phyloP scores from a whole-genome alignment of 2,113 vertebrate species.

The Lepisosteus oculatus region DNA sequence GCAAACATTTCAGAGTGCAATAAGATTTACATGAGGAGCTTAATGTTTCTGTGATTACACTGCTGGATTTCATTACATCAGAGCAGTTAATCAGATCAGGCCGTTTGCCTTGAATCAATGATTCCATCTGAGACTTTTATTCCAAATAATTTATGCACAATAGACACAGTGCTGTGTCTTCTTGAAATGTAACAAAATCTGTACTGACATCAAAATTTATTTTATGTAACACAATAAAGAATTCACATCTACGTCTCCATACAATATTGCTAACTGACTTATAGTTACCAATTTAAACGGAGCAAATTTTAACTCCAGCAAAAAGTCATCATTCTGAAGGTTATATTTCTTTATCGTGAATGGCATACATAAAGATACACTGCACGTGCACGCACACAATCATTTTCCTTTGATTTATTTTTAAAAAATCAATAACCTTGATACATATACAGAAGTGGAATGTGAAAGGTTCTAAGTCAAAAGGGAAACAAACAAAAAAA shows the following conservation, averaged over 20 bases:
- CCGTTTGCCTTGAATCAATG: slow-evolving; percentile 8
- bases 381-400: background rate
- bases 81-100: slow-evolving; percentile 22
- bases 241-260: slow-evolving; percentile 11
- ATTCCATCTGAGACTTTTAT: background rate
- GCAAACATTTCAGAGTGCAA: slow-evolving; percentile 24
- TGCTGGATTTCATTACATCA: slow-evolving; percentile 8
- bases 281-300: slow-evolving; percentile 5
- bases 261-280: slow-evolving; percentile 20
- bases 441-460: background rate
- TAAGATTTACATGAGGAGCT: slow-evolving; percentile 21
- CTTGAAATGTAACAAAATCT: background rate
- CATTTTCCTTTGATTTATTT: background rate
- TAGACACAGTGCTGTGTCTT: background rate
- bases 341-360: background rate
- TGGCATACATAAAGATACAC: slow-evolving; percentile 9
- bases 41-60: slow-evolving; percentile 24
- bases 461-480: background rate
- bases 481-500: no score
- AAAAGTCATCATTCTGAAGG: slow-evolving; percentile 5
- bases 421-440: background rate
- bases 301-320: background rate
- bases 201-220: background rate
- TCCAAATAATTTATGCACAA: slow-evolving; percentile 5
- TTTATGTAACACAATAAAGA: slow-evolving; percentile 21